Percentiles rank a stretch among this genome's conserved stretches.
These are phyloP conservation scores for Oreochromis mossambicus DNA, from an alignment of 2,797 vertebrate genomes.

Conservation along the genomic window DNA sequence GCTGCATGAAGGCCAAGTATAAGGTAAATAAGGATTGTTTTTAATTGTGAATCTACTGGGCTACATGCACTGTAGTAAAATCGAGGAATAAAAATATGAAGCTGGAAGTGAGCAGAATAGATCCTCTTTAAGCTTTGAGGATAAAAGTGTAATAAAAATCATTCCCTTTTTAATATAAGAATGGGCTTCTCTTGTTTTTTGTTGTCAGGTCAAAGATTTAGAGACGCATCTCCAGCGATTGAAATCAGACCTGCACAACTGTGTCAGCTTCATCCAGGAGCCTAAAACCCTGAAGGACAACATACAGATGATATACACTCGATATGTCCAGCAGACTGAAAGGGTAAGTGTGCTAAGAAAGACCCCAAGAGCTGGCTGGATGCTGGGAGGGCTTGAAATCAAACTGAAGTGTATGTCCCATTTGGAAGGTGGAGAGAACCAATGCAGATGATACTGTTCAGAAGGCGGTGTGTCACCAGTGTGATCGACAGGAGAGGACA, in stretches of 20 bases:
- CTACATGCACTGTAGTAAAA: background rate
- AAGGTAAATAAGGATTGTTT: background rate
- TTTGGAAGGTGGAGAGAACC: constrained; percentile 76
- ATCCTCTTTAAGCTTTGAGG: background rate
- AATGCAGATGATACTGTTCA: constrained; percentile 75
- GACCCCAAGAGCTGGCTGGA: background rate
- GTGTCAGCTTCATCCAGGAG: constrained; percentile 83
- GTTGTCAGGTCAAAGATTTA: constrained; percentile 72
- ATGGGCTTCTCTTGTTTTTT: constrained; percentile 16
- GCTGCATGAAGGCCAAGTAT: background rate
- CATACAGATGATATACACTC: constrained; percentile 75
- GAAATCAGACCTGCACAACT: constrained; percentile 84
- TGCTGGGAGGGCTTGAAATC: background rate
- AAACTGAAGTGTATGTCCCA: accelerated
- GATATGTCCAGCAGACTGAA: constrained; percentile 76
- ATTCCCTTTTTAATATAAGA: background rate
- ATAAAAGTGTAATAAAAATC: background rate
- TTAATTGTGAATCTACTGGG: background rate
- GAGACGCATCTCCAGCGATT: constrained; percentile 81
- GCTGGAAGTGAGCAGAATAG: background rate
- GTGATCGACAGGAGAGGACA: constrained; percentile 81
- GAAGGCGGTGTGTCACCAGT: constrained; percentile 73
- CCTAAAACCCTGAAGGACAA: constrained; percentile 82
- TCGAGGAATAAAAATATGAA: background rate
- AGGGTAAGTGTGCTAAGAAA: constrained; percentile 71